These are phyloP conservation scores for Oscheius sp. DNA, from an alignment of 2,888 invertebrate species.

Conservation along the genomic window DNA sequence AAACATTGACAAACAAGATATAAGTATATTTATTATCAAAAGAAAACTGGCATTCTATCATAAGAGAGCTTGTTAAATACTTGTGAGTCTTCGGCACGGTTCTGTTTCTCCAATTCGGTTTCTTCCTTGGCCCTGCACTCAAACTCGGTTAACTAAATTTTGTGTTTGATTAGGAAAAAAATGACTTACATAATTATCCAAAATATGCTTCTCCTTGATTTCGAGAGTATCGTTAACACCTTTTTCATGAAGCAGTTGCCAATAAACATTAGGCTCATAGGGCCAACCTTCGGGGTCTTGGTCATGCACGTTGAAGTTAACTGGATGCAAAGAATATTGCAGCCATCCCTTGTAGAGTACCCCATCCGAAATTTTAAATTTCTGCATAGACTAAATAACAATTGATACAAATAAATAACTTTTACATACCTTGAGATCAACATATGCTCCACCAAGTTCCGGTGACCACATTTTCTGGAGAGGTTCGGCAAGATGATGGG, in stretches of 20 bases:
- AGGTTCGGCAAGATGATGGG: neutral
- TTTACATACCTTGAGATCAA: constrained; percentile 13
- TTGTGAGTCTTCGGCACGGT: neutral
- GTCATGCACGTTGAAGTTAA: constrained; percentile 14
- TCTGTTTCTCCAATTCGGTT: neutral
- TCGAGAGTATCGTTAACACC: neutral
- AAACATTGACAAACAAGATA: too few relatives aligned
- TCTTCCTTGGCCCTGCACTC: neutral
- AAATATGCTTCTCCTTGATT: neutral
- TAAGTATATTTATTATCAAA: too few relatives aligned
- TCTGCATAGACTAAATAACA: neutral
- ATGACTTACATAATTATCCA: neutral
- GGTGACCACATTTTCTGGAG: constrained; percentile 33
- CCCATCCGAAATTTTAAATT: neutral
- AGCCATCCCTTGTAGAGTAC: constrained; percentile 20
- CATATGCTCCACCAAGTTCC: constrained; percentile 25
- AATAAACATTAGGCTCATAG: constrained; percentile 17
- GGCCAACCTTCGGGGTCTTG: constrained; percentile 29
- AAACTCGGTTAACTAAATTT: neutral
- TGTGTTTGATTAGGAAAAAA: too few relatives aligned
- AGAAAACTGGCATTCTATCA: too few relatives aligned
- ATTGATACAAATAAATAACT: too few relatives aligned
- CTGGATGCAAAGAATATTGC: constrained; percentile 17
- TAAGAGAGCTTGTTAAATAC: too few relatives aligned
- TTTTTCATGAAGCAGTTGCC: constrained; percentile 2